Conservation (phyloP, 2,888 invertebrate species). For the Corbicula japonica region DNA sequence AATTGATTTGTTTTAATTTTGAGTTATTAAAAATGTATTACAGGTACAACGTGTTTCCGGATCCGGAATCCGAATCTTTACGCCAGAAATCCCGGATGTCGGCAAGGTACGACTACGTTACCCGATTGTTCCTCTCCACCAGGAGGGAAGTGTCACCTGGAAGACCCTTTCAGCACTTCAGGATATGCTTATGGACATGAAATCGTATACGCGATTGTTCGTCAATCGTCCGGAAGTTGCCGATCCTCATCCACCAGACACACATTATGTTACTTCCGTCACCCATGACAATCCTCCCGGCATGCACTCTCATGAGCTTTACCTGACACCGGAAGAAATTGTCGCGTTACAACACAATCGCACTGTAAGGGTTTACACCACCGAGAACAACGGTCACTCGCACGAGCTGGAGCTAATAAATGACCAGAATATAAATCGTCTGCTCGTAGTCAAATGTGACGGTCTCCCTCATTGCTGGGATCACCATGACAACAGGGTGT, state of each 20-base stretch:
- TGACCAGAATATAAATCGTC: conserved; percentile 21
- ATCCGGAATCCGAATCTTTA: conserved; percentile 68
- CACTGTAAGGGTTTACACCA: conserved; percentile 59
- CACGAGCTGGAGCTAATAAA: conserved; percentile 65
- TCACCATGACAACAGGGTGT: conserved; percentile 46
- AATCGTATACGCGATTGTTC: conserved; percentile 40
- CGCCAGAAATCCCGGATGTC: conserved; percentile 73
- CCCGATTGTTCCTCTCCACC: conserved; percentile 76
- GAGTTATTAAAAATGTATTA: background rate
- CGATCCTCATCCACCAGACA: conserved; percentile 37
- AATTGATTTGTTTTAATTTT: too few relatives aligned
- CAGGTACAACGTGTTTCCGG: conserved; percentile 59
- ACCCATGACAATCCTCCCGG: conserved; percentile 62
- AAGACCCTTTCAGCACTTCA: conserved; percentile 75
- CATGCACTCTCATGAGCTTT: conserved; percentile 68
- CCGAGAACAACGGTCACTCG: conserved; percentile 65
- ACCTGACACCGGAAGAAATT: conserved; percentile 60
- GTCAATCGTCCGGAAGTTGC: conserved; percentile 41
- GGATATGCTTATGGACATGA: conserved; percentile 67
- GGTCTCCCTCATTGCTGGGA: conserved; percentile 63
- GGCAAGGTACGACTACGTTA: conserved; percentile 76
- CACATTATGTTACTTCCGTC: conserved; percentile 53
- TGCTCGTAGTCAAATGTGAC: conserved; percentile 59
- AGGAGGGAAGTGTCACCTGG: conserved; percentile 75
- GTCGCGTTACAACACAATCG: conserved; percentile 29